Conservation (phyloP, 2,888 invertebrate genomes). For the Dryobota labecula region DNA sequence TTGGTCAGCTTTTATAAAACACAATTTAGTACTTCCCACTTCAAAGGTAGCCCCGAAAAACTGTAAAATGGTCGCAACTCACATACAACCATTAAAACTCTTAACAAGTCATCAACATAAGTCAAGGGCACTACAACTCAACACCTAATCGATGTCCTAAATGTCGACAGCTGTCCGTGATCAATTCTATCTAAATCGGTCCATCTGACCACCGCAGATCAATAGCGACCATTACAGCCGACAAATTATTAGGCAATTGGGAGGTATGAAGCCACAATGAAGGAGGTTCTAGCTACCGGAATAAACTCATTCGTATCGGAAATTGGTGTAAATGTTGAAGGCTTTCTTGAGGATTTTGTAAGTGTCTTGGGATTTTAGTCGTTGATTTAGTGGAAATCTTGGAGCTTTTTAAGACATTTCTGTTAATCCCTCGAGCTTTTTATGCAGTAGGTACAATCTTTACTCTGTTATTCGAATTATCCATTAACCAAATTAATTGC, state of each 20-base stretch:
- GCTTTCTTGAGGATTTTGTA: conserved; percentile 26
- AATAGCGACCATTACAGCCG: conserved; percentile 54
- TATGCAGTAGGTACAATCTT: not conserved
- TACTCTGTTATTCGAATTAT: not conserved
- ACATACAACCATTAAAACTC: not conserved
- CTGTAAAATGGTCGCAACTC: not conserved
- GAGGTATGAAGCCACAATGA: conserved; percentile 51
- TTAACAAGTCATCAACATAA: conserved; percentile 30
- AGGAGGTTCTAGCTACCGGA: conserved; percentile 48
- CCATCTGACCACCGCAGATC: conserved; percentile 53
- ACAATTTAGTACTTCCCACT: not conserved
- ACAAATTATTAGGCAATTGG: conserved; percentile 58
- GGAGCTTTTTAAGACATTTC: conserved; percentile 18
- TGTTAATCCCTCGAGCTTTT: conserved; percentile 24
- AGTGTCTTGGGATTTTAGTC: conserved; percentile 42
- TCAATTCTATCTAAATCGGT: conserved; percentile 59
- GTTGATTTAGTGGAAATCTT: conserved; percentile 21
- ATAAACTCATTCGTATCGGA: conserved; percentile 55
- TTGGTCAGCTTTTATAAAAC: not conserved
- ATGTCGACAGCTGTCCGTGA: conserved; percentile 48
- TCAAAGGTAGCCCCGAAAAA: not conserved
- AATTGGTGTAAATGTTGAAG: conserved; percentile 44
- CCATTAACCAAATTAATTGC: conserved; percentile 1
- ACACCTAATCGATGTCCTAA: conserved; percentile 44
- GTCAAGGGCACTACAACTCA: conserved; percentile 32